Conservation (phyloP, 2,888 invertebrate species). For the Gandaritis pyraliata region DNA sequence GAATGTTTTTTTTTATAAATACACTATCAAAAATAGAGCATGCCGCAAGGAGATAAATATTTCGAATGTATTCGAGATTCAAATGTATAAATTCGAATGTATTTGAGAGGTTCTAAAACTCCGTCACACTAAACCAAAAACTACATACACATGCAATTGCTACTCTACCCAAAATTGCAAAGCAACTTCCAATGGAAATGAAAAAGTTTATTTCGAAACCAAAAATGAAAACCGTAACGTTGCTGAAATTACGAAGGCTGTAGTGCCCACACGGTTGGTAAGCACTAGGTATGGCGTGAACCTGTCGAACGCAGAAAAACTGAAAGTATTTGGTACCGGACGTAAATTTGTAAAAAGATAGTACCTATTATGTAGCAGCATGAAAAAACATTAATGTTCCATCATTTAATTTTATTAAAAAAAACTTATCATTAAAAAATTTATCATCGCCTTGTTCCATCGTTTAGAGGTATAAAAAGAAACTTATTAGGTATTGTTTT, state of each 20-base stretch:
- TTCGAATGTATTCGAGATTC: too few species aligned
- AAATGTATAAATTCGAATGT: too few species aligned
- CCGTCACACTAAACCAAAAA: background rate
- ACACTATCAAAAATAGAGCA: too few species aligned
- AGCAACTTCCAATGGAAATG: constrained; percentile 19
- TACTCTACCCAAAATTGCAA: constrained; percentile 4
- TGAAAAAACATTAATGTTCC: too few species aligned
- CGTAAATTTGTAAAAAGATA: background rate
- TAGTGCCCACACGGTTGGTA: constrained; percentile 24
- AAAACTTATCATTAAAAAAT: too few species aligned
- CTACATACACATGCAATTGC: background rate
- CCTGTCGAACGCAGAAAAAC: constrained; percentile 20
- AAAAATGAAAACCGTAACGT: constrained; percentile 28
- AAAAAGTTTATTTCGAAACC: constrained; percentile 25
- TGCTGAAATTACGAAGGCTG: constrained; percentile 25
- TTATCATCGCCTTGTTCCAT: too few species aligned
- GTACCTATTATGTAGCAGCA: too few species aligned
- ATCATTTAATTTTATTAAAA: too few species aligned
- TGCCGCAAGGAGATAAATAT: too few species aligned
- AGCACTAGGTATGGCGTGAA: constrained; percentile 25
- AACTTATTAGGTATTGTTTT: too few species aligned
- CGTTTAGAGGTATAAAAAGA: too few species aligned
- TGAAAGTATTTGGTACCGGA: constrained; percentile 12
- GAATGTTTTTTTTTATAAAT: too few species aligned
- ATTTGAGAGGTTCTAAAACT: background rate